Percentiles rank a stretch among this genome's conserved stretches.
phyloP scores from a whole-genome alignment of 2,888 invertebrate species.

The Choreutis nemorana region DNA sequence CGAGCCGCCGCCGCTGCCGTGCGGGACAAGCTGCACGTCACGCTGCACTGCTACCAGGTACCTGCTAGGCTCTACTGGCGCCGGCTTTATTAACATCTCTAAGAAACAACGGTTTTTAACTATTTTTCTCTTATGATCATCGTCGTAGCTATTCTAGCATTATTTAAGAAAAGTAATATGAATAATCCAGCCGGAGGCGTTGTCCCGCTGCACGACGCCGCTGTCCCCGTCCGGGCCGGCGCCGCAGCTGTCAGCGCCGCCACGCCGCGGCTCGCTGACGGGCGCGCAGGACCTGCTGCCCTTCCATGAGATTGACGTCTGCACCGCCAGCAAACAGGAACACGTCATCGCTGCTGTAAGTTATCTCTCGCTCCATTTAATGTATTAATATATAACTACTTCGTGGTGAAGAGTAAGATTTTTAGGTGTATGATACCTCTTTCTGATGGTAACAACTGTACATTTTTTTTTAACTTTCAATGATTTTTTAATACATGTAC shows the following conservation, averaged over 20 bases:
- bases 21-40: constrained; percentile 79
- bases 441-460: too few species aligned
- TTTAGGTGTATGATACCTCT: too few species aligned
- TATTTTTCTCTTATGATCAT: too few species aligned
- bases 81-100: too few species aligned
- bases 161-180: too few species aligned
- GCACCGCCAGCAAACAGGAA: constrained; percentile 88
- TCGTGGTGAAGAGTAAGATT: too few species aligned
- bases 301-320: constrained; percentile 83
- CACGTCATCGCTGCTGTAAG: constrained; percentile 85
- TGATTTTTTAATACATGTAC: too few species aligned
- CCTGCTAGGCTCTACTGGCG: constrained; percentile 1
- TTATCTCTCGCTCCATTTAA: too few species aligned
- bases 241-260: constrained; percentile 32
- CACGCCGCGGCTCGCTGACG: constrained; percentile 44
- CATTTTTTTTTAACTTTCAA: too few species aligned
- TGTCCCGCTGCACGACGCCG: constrained; percentile 86
- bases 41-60: constrained; percentile 83
- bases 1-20: constrained; percentile 62
- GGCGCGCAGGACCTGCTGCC: constrained; percentile 70
- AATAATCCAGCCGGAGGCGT: constrained; percentile 79
- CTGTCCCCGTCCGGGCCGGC: constrained; percentile 73
- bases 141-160: too few species aligned
- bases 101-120: too few species aligned
- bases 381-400: too few species aligned